Conservation (phyloP, 1,140 invertebrate genomes). For the Calephelis virginiensis region DNA sequence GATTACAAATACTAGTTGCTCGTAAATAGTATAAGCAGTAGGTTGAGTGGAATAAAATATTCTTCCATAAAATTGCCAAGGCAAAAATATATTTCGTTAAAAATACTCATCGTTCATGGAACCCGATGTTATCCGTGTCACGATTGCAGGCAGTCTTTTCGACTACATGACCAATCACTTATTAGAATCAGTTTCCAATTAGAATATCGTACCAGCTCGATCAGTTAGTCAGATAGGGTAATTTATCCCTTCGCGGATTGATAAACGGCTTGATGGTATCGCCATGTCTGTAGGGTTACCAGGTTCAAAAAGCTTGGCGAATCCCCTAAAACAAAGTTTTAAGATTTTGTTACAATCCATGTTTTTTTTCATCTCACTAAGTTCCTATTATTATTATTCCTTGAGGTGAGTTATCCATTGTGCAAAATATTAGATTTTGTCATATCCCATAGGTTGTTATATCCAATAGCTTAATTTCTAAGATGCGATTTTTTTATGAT, state of each 20-base stretch:
- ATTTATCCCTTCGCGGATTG: conserved; percentile 43
- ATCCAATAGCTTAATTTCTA: no score
- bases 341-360: no score
- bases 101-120: conserved; percentile 4
- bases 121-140: conserved; percentile 9
- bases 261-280: conserved; percentile 46
- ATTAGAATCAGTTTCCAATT: conserved; percentile 34
- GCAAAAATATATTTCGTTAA: conserved; percentile 9
- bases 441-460: no score
- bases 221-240: conserved; percentile 30
- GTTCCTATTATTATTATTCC: no score
- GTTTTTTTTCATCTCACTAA: no score
- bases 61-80: background rate
- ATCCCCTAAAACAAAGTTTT: no score
- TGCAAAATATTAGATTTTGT: no score
- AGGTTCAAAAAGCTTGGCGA: no score
- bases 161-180: conserved; percentile 15
- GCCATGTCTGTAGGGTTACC: background rate
- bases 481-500: no score
- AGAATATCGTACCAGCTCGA: conserved; percentile 36
- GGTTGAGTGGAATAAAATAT: no score
- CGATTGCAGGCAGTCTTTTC: conserved; percentile 8
- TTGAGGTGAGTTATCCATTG: no score
- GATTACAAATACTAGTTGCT: background rate
- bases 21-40: no score